Conservation (phyloP, 2,113 vertebrate species). For the Athene noctua region DNA sequence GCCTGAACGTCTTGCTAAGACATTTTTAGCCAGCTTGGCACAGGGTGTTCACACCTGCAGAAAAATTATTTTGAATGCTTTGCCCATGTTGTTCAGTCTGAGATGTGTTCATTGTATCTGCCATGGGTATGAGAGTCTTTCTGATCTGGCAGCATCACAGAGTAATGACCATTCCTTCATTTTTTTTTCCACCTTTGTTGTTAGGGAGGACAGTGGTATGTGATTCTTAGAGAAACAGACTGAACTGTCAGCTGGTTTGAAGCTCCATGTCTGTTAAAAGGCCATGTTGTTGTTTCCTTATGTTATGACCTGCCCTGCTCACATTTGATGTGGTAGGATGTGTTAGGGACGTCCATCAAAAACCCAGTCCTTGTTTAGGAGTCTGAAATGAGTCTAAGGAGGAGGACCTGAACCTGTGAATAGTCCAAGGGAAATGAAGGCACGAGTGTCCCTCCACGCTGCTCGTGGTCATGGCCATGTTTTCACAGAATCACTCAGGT, state of each 20-base stretch:
- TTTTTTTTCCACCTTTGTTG: background rate
- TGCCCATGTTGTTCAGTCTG: background rate
- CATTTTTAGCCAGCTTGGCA: background rate
- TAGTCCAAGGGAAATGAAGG: background rate
- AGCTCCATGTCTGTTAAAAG: background rate
- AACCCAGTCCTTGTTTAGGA: background rate
- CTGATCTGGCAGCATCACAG: background rate
- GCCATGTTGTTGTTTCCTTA: background rate
- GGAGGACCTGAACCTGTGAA: background rate
- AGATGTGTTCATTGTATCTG: background rate
- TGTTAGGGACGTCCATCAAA: background rate
- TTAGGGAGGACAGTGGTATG: fast-evolving
- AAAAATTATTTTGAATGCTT: background rate
- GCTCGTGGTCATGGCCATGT: background rate
- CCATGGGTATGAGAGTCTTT: fast-evolving
- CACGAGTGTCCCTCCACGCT: background rate
- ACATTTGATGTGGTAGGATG: background rate
- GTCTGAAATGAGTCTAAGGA: background rate
- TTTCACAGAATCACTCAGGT: background rate
- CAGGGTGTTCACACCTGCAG: background rate
- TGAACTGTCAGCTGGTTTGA: background rate
- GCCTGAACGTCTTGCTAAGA: background rate
- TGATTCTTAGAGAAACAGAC: background rate
- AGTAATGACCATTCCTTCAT: background rate
- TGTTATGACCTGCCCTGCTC: background rate